Evolutionary conservation across 2,888 invertebrate species (phyloP), one percentile per base, ranked within the genome.

Genomic region (Adineta ricciae): DNA sequence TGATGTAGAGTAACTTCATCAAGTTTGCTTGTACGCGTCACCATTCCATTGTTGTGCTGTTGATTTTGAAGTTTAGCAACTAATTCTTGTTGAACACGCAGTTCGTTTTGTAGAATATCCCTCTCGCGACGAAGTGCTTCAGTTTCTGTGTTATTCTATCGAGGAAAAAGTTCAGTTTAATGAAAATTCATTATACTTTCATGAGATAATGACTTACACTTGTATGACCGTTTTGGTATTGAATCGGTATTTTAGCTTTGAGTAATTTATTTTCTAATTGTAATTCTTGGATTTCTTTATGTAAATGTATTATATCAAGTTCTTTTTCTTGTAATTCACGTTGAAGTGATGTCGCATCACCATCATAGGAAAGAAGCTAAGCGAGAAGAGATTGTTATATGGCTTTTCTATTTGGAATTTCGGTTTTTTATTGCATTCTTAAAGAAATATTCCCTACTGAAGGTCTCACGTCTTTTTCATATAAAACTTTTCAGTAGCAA

Each of bases 251-350:
- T 83, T 85, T 85, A 52, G 85, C 83, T 83, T 83, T 83, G 9
- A 85, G 85, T 64, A 83, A 50, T 83, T 85, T 85, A 73, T 85
- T 85, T 54, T 85, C 85, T 52, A 85, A 78, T 83, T 85, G 83
- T 73, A 85, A 78, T 83, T 85, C 85, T 72, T 85, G 73, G 24
- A 85, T 83, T 85, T 83, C 85, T 85, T 85, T 85, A 72, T 72
- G 64, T 83, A 85, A 72, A 64, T 85, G 83, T 14, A 83, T 72
- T 52, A 85, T 85, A 85, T 85, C 85, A 36, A 85, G 54, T 46
- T 85, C 85, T 85, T 85, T 85, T 85, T 85, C 85, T 83, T 83
- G 72, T 52, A 85, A 73, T 52, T 85, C 85, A 36, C 78, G 78
- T 83, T 85, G 83, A 82, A 85, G 52, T 16, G 64, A 32, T 36